Evolutionary conservation across 2,888 invertebrate genomes (phyloP).

Genomic region (Aporophyla nigra): DNA sequence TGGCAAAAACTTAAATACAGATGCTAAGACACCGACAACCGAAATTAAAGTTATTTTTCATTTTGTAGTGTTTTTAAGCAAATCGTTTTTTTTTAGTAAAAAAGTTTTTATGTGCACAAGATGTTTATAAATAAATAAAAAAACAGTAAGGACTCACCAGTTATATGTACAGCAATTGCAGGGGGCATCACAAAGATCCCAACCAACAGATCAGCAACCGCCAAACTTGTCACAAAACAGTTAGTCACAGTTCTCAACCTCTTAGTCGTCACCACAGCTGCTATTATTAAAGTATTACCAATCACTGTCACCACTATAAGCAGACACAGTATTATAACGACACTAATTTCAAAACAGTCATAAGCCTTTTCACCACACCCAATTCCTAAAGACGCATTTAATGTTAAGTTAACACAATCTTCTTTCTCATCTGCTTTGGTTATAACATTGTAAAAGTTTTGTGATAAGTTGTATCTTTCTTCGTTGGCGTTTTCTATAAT

Average conservation of each 20-base stretch:
- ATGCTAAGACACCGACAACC: too few relatives aligned
- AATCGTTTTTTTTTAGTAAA: too few relatives aligned
- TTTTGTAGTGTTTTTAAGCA: too few relatives aligned
- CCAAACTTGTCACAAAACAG: constrained; percentile 98
- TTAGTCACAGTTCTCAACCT: constrained; percentile 98
- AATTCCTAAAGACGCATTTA: constrained; percentile 63
- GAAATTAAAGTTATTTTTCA: too few relatives aligned
- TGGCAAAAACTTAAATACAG: too few relatives aligned
- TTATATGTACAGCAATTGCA: constrained; percentile 96
- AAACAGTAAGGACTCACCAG: constrained; percentile 91
- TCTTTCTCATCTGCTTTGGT: constrained; percentile 66
- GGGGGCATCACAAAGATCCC: constrained; percentile 99
- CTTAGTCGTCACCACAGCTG: constrained; percentile 96
- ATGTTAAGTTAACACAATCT: constrained; percentile 66
- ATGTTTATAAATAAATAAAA: too few relatives aligned
- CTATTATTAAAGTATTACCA: constrained; percentile 97
- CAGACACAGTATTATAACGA: constrained; percentile 92
- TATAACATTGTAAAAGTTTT: constrained; percentile 78
- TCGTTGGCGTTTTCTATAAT: constrained; percentile 79
- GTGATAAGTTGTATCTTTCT: constrained; percentile 78
- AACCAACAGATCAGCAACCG: constrained; percentile 97
- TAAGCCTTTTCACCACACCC: constrained; percentile 74
- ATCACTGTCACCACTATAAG: constrained; percentile 94
- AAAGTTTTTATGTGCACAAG: too few relatives aligned
- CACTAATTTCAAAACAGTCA: constrained; percentile 89